Conservation (phyloP, 2,888 invertebrate species). For the Tachina grossa region DNA sequence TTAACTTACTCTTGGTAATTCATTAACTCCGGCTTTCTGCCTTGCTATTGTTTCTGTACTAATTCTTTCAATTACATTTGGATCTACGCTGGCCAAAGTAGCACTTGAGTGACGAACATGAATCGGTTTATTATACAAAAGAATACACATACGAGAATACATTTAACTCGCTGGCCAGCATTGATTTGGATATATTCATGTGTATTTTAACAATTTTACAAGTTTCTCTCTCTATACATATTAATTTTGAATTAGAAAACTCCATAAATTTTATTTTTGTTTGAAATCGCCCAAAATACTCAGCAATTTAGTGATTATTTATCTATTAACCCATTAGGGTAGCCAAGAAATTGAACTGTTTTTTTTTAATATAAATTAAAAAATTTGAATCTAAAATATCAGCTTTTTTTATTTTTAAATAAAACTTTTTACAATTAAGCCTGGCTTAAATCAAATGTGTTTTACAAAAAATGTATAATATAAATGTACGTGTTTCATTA, state of each 20-base stretch:
- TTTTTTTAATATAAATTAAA: too few species aligned
- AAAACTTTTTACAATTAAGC: background rate
- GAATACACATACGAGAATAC: too few species aligned
- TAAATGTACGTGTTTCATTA: too few species aligned
- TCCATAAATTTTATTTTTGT: constrained; percentile 1
- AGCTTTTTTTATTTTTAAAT: background rate
- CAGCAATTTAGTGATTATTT: constrained; percentile 7
- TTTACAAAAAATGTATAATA: too few species aligned
- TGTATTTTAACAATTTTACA: background rate
- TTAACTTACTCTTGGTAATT: background rate
- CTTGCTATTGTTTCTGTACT: background rate
- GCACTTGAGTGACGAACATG: too few species aligned
- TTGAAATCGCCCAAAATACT: constrained; percentile 14
- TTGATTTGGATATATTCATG: too few species aligned
- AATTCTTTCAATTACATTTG: background rate
- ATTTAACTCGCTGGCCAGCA: too few species aligned
- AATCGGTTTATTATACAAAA: too few species aligned
- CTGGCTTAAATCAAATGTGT: too few species aligned
- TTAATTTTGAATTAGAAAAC: constrained; percentile 30
- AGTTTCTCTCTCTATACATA: constrained; percentile 17
- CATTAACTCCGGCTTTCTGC: background rate
- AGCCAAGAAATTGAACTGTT: background rate
- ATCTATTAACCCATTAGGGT: constrained; percentile 11
- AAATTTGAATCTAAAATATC: background rate
- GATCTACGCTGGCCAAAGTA: too few species aligned